Base-by-base conservation (phyloP, 2,797 vertebrate genomes). In the Meda fulgida region DNA sequence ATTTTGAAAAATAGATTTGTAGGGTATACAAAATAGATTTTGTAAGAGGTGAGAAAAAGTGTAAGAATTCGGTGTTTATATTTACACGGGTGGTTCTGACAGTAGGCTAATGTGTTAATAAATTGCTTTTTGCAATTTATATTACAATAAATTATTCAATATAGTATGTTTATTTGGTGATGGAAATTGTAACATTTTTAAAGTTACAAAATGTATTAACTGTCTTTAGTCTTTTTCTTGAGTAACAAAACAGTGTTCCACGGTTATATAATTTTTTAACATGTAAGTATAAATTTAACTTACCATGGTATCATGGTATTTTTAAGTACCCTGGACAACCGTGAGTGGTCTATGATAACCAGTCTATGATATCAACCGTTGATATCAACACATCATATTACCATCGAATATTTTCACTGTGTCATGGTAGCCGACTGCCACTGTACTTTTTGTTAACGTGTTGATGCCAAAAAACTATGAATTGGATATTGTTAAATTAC, bases 271-370 rank as follows among this genome's bases (percentile, higher is more conserved):
- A 23, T 31, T 75, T 34, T 75, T 73, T 3, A 23, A 14, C 48
- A 34, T 75, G 46, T 11, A 31, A 31, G 31, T 31, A 31, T 31
- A 1, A 1, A 31, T 31, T 31, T 3, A 46, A 46, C 43, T 46
- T 75, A 31, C 16, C 8, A 31, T 48, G 16, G 7, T 31, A 51
- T 5, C 1, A 19, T 31, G 43, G 46, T 53, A 34, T 75, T 75
- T 46, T 75, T 51, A 75, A 75, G 71, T 23, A 34, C 71, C 71
- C 19, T 73, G 71, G 26, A 73, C 46, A 51, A 31, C 71, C 43
- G 4, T 48, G n/a, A n/a, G 7, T 29, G 66, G 34, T 26, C 3
- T 43, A 40, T 31, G 3, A 1, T 3, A 31, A 31, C 31, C 31
- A 31, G 31, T 31, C 31, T 31, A 31, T 31, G 31, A 31, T 31